phyloP scores from a whole-genome alignment of 2,113 vertebrate species.

The Semnornis frantzii region DNA sequence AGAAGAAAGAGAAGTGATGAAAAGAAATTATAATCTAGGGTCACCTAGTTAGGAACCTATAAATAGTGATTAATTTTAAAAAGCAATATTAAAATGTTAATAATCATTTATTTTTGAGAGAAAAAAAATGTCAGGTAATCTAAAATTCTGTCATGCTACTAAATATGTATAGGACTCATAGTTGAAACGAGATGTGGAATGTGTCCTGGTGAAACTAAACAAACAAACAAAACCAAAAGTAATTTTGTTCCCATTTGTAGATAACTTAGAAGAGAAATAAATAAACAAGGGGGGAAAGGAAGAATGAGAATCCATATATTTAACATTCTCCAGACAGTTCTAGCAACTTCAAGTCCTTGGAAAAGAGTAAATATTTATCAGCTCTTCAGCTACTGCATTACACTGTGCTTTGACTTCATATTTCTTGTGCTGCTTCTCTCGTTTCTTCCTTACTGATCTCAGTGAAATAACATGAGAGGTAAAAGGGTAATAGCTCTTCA shows the following conservation, averaged over 20 bases:
- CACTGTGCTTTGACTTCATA: conserved; percentile 38
- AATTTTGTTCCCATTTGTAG: neutral
- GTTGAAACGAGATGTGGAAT: neutral
- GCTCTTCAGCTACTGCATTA: neutral
- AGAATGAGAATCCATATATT: neutral
- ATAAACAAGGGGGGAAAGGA: too few relatives aligned
- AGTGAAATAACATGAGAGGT: conserved; percentile 3
- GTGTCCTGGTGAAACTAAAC: neutral
- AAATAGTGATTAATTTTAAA: neutral
- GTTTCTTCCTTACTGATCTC: neutral
- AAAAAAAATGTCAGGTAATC: neutral
- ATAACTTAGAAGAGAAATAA: neutral
- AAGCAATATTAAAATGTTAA: neutral
- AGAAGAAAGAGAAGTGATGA: accelerated
- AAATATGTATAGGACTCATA: neutral
- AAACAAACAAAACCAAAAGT: neutral
- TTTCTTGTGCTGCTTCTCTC: conserved; percentile 1
- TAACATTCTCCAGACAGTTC: neutral
- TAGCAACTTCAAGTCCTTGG: neutral
- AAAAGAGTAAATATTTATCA: conserved; percentile 43
- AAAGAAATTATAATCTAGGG: neutral
- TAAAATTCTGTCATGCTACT: neutral
- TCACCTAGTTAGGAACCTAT: neutral
- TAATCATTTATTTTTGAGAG: neutral
- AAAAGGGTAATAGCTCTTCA: neutral